Evolutionary conservation across 2,888 invertebrate genomes (phyloP).

Genomic region (Leptinotarsa juncta): DNA sequence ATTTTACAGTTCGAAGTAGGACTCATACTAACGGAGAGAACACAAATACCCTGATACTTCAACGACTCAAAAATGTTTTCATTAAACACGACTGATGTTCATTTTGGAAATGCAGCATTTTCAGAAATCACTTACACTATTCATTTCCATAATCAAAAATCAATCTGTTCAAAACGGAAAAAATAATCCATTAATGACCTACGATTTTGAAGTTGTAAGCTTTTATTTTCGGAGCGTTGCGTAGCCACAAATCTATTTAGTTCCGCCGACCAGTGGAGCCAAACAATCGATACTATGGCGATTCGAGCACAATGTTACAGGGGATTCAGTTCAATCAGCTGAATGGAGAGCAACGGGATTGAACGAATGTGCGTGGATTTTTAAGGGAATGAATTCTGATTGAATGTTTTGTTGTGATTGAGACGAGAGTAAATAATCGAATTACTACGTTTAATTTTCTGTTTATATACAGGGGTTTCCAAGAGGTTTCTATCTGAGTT

Average conservation of each 20-base stretch:
- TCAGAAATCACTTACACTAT: too few species aligned
- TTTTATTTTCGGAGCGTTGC: not conserved
- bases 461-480: too few species aligned
- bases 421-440: too few species aligned
- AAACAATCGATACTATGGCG: not conserved
- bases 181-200: not conserved
- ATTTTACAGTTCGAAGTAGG: too few species aligned
- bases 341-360: not conserved
- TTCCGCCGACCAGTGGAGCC: not conserved
- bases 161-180: not conserved
- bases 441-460: too few species aligned
- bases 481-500: too few species aligned
- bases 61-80: too few species aligned
- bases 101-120: too few species aligned
- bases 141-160: not conserved
- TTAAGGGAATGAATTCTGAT: not conserved
- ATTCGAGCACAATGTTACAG: not conserved
- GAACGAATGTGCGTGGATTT: not conserved
- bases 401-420: not conserved
- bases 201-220: not conserved
- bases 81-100: too few species aligned
- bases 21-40: too few species aligned
- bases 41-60: too few species aligned
- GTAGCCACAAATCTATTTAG: not conserved
- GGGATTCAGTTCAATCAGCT: not conserved